These are phyloP conservation scores for Cacoxenus indagator DNA, from an alignment of 2,888 invertebrate species.

Conservation along the genomic window DNA sequence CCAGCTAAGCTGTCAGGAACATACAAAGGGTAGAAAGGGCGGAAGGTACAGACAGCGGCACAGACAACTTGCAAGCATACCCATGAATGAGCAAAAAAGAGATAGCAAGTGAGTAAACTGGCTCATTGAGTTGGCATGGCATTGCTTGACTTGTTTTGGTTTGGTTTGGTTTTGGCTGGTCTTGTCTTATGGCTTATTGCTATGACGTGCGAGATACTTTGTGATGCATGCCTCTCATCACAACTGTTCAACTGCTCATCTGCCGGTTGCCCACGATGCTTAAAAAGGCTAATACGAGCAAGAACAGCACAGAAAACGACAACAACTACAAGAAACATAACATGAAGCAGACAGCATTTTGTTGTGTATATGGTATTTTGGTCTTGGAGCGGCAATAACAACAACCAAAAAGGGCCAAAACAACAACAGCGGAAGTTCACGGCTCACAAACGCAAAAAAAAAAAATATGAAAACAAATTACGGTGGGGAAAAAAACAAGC, in stretches of 20 bases:
- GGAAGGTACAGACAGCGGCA: neutral
- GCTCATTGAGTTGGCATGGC: constrained; percentile 1
- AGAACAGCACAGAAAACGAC: no score
- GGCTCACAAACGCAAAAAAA: neutral
- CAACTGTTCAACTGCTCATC: no score
- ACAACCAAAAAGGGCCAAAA: neutral
- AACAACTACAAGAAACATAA: no score
- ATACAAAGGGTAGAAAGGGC: neutral
- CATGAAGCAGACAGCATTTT: no score
- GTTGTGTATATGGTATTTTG: no score
- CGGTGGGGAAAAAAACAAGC: neutral
- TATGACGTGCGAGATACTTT: no score
- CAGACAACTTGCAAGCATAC: no score
- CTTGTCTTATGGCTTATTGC: no score
- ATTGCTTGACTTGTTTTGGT: neutral
- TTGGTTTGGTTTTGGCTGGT: no score
- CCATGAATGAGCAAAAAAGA: neutral
- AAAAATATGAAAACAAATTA: neutral
- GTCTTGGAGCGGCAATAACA: neutral
- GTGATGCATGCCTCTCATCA: no score
- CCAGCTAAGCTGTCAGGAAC: neutral
- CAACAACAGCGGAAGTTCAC: neutral
- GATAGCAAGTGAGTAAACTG: neutral
- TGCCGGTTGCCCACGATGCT: no score
- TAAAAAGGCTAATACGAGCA: no score